These are phyloP conservation scores for Rousettus madagascariensis DNA, from an alignment of 2,797 vertebrate genomes.

Conservation along the genomic window DNA sequence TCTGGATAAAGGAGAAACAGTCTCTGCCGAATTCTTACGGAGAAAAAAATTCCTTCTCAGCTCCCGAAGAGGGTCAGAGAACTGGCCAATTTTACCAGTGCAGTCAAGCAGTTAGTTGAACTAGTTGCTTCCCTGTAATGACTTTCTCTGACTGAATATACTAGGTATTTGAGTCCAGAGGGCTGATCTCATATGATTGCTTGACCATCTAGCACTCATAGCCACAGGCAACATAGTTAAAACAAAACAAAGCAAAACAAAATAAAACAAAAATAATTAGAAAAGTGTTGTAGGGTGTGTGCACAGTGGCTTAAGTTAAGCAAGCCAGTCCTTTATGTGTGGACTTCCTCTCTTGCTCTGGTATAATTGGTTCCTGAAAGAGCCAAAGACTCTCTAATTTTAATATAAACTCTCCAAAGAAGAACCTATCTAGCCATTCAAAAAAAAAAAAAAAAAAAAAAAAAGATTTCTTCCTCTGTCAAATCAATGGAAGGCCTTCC, in stretches of 20 bases:
- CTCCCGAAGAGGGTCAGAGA: constrained; percentile 52
- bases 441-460: not conserved
- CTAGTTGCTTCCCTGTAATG: constrained; percentile 71
- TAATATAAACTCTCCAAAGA: not conserved
- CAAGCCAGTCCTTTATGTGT: not conserved
- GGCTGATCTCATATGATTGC: constrained; percentile 31
- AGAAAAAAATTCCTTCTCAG: constrained; percentile 28
- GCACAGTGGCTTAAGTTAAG: not conserved
- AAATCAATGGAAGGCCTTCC: not conserved
- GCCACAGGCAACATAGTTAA: not conserved
- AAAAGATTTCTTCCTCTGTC: not conserved
- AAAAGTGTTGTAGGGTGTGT: not conserved
- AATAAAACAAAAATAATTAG: constrained; percentile 41
- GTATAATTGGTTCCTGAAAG: not conserved
- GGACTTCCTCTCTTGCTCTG: not conserved
- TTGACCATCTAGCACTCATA: constrained; percentile 11
- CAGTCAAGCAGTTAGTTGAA: constrained; percentile 66
- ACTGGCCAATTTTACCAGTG: constrained; percentile 50
- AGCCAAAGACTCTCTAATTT: not conserved
- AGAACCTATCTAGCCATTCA: not conserved
- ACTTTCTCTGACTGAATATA: constrained; percentile 38
- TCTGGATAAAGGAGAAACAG: constrained; percentile 9
- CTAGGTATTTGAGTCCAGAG: constrained; percentile 15
- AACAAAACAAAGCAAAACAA: constrained; percentile 50
- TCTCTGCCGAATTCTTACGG: not conserved